A percentile compares a stretch with the other conserved stretches of the same genome.
phyloP scores from a whole-genome alignment of 2,113 vertebrate genomes.

The Corapipo altera region DNA sequence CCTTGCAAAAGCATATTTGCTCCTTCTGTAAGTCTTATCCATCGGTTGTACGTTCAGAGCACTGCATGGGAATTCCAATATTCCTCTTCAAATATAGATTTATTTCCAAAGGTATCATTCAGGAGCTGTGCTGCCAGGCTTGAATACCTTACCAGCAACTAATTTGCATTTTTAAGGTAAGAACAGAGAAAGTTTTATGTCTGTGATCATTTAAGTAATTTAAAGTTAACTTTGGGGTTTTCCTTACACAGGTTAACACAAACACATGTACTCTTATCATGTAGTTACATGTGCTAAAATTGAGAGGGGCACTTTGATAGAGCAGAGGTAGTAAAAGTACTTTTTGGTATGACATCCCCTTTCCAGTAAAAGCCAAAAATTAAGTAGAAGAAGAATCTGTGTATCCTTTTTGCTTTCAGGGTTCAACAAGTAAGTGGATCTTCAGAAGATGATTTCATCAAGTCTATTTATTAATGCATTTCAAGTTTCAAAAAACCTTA shows the following conservation, averaged over 20 bases:
- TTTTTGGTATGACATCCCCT: background rate
- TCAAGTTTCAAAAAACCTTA: constrained; percentile 95
- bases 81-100: background rate
- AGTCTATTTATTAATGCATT: constrained; percentile 96
- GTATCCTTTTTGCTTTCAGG: background rate
- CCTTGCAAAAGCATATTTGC: background rate
- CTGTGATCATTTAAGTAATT: background rate
- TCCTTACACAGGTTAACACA: background rate
- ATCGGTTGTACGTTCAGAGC: background rate
- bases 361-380: background rate
- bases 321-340: fast-evolving
- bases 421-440: constrained; percentile 57
- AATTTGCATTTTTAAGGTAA: background rate
- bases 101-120: background rate
- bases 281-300: background rate
- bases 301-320: background rate
- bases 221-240: background rate
- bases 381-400: background rate
- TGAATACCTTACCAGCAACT: background rate
- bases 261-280: background rate
- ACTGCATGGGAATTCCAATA: background rate
- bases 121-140: background rate
- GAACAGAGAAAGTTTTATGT: background rate
- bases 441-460: constrained; percentile 79
- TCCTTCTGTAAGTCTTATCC: background rate